Conservation (phyloP, 2,113 vertebrate species). For the Thymallus thymallus region DNA sequence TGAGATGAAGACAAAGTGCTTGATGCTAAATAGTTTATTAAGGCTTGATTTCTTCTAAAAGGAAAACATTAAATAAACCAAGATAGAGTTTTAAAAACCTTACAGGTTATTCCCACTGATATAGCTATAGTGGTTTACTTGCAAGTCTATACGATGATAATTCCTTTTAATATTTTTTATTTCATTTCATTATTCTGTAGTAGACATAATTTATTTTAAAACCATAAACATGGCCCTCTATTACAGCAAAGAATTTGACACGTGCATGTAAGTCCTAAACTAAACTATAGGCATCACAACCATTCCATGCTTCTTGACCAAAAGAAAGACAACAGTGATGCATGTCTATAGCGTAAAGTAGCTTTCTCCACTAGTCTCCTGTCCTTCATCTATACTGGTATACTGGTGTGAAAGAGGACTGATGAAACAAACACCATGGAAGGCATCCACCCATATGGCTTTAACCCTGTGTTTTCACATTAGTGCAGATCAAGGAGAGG, state of each 20-base stretch:
- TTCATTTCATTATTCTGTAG: slow-evolving; percentile 70
- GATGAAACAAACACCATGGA: slow-evolving; percentile 35
- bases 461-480: slow-evolving; percentile 40
- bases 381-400: slow-evolving; percentile 21
- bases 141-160: slow-evolving; percentile 69
- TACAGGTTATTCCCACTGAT: slow-evolving; percentile 76
- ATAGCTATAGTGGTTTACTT: slow-evolving; percentile 77
- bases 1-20: slow-evolving; percentile 55
- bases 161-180: slow-evolving; percentile 64
- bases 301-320: slow-evolving; percentile 74
- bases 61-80: slow-evolving; percentile 71
- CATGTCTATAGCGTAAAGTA: neutral
- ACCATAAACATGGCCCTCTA: slow-evolving; percentile 72
- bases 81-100: slow-evolving; percentile 68
- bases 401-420: slow-evolving; percentile 18
- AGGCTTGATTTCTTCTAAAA: slow-evolving; percentile 88
- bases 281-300: slow-evolving; percentile 65
- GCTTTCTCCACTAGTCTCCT: slow-evolving; percentile 23
- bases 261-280: slow-evolving; percentile 69
- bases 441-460: slow-evolving; percentile 51
- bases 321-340: slow-evolving; percentile 20
- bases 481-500: slow-evolving; percentile 30
- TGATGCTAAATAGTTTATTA: slow-evolving; percentile 91
- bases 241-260: slow-evolving; percentile 75
- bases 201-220: slow-evolving; percentile 68